Base-by-base conservation (phyloP, 2,113 vertebrate genomes). In the Ptychochromis oligacanthus region DNA sequence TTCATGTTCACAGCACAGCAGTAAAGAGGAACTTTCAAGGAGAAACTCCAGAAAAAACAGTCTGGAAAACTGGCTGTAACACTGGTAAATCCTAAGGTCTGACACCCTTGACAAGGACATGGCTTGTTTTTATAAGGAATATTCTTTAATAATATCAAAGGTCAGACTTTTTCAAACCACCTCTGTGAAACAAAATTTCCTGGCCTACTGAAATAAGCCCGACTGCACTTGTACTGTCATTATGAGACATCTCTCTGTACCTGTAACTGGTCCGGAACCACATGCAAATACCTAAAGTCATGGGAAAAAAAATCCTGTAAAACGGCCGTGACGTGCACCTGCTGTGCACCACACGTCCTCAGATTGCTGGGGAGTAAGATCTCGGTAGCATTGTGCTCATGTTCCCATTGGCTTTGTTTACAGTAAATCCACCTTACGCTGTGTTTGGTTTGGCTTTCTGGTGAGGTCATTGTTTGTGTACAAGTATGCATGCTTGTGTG, bases 361-460 rank as follows among this genome's bases (percentile, higher is more conserved):
- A 34, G 38, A 49, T 49, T 52, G n/a, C 36, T 59, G 13, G 38
- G 26, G 75, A 77, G 46, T 12, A 3, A 40, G 7, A 17, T 49
- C 75, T 46, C 4, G 1, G 5, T 54, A 34, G 31, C 1, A 12
- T 9, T n/a, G 46, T 13, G 67, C 46, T 52, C 58, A 22, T 54
- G 55, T 18, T 75, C 75, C 75, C 26, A 2, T 11, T 15, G 43
- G 54, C 75, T 84, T 79, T 87, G 86, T 87, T 87, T 83, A 83
- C 82, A 86, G 79, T 89, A 81, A 84, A 88, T 58, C 65, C 65
- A 17, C 38, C 15, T 7, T 80, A 77, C 77, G 36, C 82, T 65
- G 80, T 26, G 82, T 82, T 77, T 89, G 88, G 85, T 88, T 81
- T 75, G 55, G 36, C 86, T 87, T 59, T 13, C 1, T 26, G 3